Percentiles rank a stretch among this genome's conserved stretches.
Evolutionary conservation across 2,797 vertebrate genomes (phyloP).

Genomic region (Mastacembelus armatus): DNA sequence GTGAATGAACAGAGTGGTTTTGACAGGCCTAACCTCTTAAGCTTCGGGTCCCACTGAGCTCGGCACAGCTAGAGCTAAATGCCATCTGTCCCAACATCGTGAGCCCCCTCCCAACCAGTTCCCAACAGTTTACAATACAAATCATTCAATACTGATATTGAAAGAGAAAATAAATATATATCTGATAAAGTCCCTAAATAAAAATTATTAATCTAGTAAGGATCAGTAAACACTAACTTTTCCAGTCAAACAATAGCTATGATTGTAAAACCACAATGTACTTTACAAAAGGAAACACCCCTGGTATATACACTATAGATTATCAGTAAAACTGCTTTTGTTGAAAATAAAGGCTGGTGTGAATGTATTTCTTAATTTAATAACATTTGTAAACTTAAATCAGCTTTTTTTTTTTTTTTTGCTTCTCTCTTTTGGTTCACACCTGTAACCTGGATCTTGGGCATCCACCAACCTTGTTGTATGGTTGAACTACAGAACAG

Average conservation of each 20-base stretch:
- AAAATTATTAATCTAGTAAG: not conserved
- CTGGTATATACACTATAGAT: too few relatives aligned
- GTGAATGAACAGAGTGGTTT: constrained; percentile 96
- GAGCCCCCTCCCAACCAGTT: constrained; percentile 61
- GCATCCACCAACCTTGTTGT: not conserved
- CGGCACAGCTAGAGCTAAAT: constrained; percentile 93
- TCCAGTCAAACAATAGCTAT: not conserved
- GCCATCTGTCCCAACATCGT: constrained; percentile 98
- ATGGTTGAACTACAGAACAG: constrained; percentile 11
- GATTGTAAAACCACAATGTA: too few relatives aligned
- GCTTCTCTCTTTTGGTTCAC: not conserved
- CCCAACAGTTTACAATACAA: constrained; percentile 72
- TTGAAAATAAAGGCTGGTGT: too few relatives aligned
- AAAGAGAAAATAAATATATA: constrained; percentile 38
- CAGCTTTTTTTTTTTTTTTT: not conserved
- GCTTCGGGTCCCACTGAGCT: constrained; percentile 95
- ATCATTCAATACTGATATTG: constrained; percentile 59
- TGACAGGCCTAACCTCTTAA: constrained; percentile 99
- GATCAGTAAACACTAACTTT: constrained; percentile 8
- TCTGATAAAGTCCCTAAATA: constrained; percentile 3
- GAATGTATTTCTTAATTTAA: too few relatives aligned
- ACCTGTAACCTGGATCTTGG: constrained; percentile 7
- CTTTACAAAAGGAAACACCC: too few relatives aligned
- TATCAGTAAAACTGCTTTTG: too few relatives aligned
- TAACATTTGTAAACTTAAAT: not conserved